Base-by-base conservation (phyloP, 2,797 vertebrate genomes). In the Novumbra hubbsi region DNA sequence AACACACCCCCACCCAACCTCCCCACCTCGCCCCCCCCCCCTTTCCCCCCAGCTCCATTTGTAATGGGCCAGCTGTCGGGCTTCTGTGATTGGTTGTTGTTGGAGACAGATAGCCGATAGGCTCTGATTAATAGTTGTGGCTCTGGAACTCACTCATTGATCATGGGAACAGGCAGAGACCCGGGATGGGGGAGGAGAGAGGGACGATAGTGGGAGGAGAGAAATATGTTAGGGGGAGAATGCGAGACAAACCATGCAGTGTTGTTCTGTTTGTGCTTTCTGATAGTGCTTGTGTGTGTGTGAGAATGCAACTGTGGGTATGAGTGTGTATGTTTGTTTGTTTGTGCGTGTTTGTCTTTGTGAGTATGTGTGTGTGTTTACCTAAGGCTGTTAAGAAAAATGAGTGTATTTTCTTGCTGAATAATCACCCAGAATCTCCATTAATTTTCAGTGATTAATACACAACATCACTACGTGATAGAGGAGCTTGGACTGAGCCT, bases 91-190 rank as follows among this genome's bases (percentile, higher is more conserved):
- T 94, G 93, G 93, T 93, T 92, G 92, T 91, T 91, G 80, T 85
- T 48, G 90, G 78, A 88, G 93, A 94, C 93, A 94, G 92, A 94
- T 94, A 91, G 89, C 92, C 93, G 90, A 94, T 94, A 92, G 91
- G 90, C 86, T 86, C 90, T 94, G 93, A 94, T 94, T 94, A 94
- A 94, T 94, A 92, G 92, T 88, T 87, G 91, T 89, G 89, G 92
- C 86, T 90, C 88, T 87, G 91, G 91, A 92, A 91, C 90, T 92
- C 92, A 90, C 90, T 93, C 92, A 94, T 94, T 94, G 92, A 94
- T 94, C 92, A 94, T 91, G 90, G 82, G 89, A 91, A 92, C 86
- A 90, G 89, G 86, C 80, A 76, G 84, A 72, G 79, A 80, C 72
- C 77, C 82, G 81, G 68, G 82, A 77, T 62, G 21, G 32, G 57